phyloP scores from a whole-genome alignment of 2,113 vertebrate species.

The Microcebus tavaratra region DNA sequence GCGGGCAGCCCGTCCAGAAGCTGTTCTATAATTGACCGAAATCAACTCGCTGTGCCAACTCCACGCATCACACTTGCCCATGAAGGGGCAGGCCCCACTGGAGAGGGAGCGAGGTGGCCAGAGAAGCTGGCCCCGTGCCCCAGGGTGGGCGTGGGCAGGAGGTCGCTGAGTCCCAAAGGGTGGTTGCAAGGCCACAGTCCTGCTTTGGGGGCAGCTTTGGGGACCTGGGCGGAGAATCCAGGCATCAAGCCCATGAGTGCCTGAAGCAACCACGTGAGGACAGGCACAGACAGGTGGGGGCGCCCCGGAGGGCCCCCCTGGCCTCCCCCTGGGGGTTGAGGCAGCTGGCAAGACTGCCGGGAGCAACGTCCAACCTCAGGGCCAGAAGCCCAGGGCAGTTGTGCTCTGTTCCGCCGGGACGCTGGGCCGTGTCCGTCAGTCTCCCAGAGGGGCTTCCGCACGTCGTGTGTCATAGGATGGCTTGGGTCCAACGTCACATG shows the following conservation, averaged over 20 bases:
- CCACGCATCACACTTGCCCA: neutral
- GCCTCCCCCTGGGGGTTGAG: neutral
- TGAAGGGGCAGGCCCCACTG: neutral
- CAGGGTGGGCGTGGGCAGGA: too few relatives aligned
- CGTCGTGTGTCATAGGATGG: accelerated
- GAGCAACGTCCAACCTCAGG: neutral
- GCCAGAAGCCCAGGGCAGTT: neutral
- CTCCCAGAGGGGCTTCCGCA: neutral
- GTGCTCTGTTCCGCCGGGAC: neutral
- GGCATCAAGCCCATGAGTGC: neutral
- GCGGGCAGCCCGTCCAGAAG: neutral
- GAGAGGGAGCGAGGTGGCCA: neutral
- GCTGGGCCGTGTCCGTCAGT: neutral
- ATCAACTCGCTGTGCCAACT: neutral
- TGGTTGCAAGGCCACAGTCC: neutral
- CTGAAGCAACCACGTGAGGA: neutral
- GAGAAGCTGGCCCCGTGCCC: neutral
- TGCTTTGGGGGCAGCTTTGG: neutral
- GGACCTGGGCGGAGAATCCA: neutral
- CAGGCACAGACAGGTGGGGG: neutral
- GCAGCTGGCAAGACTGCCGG: neutral
- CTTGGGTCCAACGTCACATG: accelerated
- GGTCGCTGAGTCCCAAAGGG: accelerated
- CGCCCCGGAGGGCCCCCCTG: accelerated
- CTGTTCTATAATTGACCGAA: neutral